These are phyloP conservation scores for Xanthia togata DNA, from an alignment of 2,888 invertebrate species.

Conservation along the genomic window DNA sequence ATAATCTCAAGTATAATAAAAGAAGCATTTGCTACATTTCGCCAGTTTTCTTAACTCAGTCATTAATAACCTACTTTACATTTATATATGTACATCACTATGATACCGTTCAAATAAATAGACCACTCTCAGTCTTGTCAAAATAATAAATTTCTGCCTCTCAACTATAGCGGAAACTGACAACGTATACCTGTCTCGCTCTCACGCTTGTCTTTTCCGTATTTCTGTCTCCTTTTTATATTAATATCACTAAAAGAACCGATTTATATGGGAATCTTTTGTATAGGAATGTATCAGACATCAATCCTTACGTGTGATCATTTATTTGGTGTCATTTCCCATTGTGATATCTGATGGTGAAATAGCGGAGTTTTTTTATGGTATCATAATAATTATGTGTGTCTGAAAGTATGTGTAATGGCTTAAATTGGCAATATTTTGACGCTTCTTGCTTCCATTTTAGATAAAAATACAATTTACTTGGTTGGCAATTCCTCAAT, in stretches of 20 bases:
- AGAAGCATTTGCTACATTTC: constrained; percentile 34
- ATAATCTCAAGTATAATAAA: constrained; percentile 40
- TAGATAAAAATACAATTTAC: constrained; percentile 18
- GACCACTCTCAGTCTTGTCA: constrained; percentile 69
- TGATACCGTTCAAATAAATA: constrained; percentile 64
- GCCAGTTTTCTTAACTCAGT: constrained; percentile 35
- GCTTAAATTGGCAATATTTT: constrained; percentile 32
- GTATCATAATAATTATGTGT: neutral
- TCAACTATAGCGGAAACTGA: constrained; percentile 51
- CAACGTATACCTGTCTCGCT: constrained; percentile 43
- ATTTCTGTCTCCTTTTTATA: constrained; percentile 45
- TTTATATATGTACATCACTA: constrained; percentile 59
- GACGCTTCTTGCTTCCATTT: neutral
- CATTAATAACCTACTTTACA: constrained; percentile 63
- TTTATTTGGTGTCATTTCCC: constrained; percentile 51
- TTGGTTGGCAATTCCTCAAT: neutral
- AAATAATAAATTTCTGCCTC: constrained; percentile 67
- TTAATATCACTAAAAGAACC: constrained; percentile 60
- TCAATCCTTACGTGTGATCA: constrained; percentile 60
- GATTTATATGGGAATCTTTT: constrained; percentile 60
- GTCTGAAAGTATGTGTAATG: constrained; percentile 15
- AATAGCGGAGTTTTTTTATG: constrained; percentile 49
- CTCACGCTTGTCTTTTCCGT: constrained; percentile 6
- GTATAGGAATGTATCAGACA: constrained; percentile 58
- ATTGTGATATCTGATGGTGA: constrained; percentile 53